These are phyloP conservation scores for Drosophila suboccidentalis DNA, from an alignment of 2,888 invertebrate species.

Conservation along the genomic window DNA sequence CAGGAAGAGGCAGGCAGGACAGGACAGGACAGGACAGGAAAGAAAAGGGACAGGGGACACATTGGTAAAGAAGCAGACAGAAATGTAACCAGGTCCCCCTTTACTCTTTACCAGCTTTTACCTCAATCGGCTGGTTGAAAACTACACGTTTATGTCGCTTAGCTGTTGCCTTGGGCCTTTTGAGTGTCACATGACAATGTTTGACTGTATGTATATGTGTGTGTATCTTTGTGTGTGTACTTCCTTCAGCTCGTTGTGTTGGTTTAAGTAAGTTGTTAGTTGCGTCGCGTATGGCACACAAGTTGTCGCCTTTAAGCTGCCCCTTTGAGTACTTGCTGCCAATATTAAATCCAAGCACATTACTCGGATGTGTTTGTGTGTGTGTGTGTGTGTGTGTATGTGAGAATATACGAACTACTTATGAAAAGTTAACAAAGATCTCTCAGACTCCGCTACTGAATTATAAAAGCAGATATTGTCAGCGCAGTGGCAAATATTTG, in stretches of 20 bases:
- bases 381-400: neutral
- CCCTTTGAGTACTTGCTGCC: slow-evolving; percentile 52
- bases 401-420: slow-evolving; percentile 10
- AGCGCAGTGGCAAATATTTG: slow-evolving; percentile 1
- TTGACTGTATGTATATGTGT: slow-evolving; percentile 21
- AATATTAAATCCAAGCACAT: slow-evolving; percentile 56
- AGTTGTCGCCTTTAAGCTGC: slow-evolving; percentile 76
- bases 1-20: neutral
- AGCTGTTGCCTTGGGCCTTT: slow-evolving; percentile 70
- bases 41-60: slow-evolving; percentile 19
- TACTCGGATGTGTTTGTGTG: neutral
- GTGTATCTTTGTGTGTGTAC: slow-evolving; percentile 15
- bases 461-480: neutral
- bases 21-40: neutral
- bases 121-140: slow-evolving; percentile 24
- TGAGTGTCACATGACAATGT: slow-evolving; percentile 67
- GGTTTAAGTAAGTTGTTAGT: slow-evolving; percentile 77
- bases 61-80: slow-evolving; percentile 38
- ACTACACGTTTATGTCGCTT: slow-evolving; percentile 65
- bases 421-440: slow-evolving; percentile 19
- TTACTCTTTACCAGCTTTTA: neutral
- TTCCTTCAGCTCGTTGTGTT: slow-evolving; percentile 41
- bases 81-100: slow-evolving; percentile 24
- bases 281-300: slow-evolving; percentile 66
- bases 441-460: neutral